Base-by-base conservation (phyloP, 2,797 vertebrate genomes). In the Paguma larvata region DNA sequence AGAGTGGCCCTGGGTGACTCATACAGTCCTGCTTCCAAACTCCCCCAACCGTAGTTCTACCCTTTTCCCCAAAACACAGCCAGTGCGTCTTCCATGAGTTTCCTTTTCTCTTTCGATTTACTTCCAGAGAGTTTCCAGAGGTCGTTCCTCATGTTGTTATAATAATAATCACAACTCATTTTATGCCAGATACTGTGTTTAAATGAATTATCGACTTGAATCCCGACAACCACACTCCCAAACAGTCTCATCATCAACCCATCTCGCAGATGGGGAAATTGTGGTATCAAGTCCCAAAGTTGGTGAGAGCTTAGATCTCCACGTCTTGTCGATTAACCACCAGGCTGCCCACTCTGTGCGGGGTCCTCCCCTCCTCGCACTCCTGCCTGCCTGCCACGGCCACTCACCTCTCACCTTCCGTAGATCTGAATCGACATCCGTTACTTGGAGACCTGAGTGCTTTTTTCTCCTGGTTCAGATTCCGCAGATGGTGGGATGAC, bases 401-500 rank as follows among this genome's bases (percentile, higher is more conserved):
- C 12, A 15, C 68, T 89, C 67, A 80, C 78, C 82, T 91, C 89
- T 78, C 91, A 48, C 19, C 44, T 34, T 27, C 5, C 7, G 19
- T 86, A 88, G 91, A 85, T 38, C 63, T 15, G n/a, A 94, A 53
- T 91, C 38, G n/a, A 32, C 72, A 30, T 27, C 73, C 87, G 65
- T 80, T 89, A 77, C 73, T 18, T 32, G 25, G 89, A 95, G 75
- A 94, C 46, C 72, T 23, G 18, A 53, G 23, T 44, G 63, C 38
- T 93, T 95, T 96, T 70, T 89, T 51, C 91, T 63, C 34, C 82
- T 95, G 93, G 27, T 73, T 94, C 59, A 59, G 53, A 78, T 82
- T 93, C 94, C 63, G 1, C 77, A 95, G 96, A 95, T 87, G 95
- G 86, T 86, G 32, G 48, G 62, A 92, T 89, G 90, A 97, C 94